These are phyloP conservation scores for Pteropus alecto DNA, from an alignment of 2,113 vertebrate species.

Conservation along the genomic window DNA sequence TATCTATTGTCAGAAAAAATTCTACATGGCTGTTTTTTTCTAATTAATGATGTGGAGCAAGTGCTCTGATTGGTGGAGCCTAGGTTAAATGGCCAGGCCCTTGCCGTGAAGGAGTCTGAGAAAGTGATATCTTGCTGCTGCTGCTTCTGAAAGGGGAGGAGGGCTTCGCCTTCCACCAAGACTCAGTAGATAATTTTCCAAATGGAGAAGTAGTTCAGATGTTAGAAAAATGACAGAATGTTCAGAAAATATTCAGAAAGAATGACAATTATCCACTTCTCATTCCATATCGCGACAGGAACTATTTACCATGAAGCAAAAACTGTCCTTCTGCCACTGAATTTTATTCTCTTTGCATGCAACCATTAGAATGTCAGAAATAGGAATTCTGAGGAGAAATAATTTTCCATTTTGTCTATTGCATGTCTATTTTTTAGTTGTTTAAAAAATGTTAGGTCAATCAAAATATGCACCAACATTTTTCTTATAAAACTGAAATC, in stretches of 20 bases:
- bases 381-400: background rate
- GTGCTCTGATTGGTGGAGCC: background rate
- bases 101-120: background rate
- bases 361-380: background rate
- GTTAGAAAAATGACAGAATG: background rate
- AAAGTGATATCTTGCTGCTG: background rate
- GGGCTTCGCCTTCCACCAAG: background rate
- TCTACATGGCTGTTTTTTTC: background rate
- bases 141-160: background rate
- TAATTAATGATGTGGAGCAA: background rate
- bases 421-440: background rate
- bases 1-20: background rate
- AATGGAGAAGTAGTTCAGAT: background rate
- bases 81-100: background rate
- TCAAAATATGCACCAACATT: background rate
- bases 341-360: background rate
- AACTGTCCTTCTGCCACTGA: background rate
- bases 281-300: background rate
- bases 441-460: background rate
- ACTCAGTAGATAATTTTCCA: background rate
- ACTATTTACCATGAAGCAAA: background rate
- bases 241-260: background rate
- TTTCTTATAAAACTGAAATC: background rate
- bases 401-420: slow-evolving; percentile 35
- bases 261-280: no score